A percentile compares a stretch with the other conserved stretches of the same genome.
Evolutionary conservation across 2,888 invertebrate species (phyloP).

Genomic region (Drosophila melanosoma): DNA sequence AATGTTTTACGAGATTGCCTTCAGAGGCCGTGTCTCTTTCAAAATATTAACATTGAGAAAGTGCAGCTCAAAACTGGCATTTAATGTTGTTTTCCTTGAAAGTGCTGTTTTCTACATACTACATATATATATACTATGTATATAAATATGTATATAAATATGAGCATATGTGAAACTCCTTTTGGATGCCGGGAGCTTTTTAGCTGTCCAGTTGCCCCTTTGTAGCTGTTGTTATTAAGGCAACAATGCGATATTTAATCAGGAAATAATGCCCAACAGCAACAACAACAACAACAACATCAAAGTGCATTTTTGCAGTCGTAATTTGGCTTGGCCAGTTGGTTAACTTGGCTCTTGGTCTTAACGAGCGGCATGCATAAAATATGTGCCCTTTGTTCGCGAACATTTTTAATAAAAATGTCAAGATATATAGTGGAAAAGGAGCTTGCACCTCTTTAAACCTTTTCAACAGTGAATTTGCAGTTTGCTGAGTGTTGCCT

Average conservation of each 20-base stretch:
- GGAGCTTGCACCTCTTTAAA: slow-evolving; percentile 2
- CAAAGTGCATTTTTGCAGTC: slow-evolving; percentile 26
- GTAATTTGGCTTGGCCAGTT: slow-evolving; percentile 40
- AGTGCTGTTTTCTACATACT: slow-evolving; percentile 22
- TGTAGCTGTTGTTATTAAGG: slow-evolving; percentile 41
- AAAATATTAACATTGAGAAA: slow-evolving; percentile 2
- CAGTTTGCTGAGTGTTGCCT: slow-evolving; percentile 47
- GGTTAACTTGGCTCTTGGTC: slow-evolving; percentile 23
- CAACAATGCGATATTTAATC: slow-evolving; percentile 49
- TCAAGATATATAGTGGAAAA: slow-evolving; percentile 47
- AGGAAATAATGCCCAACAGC: slow-evolving; percentile 67
- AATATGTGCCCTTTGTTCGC: slow-evolving; percentile 69
- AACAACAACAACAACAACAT: slow-evolving; percentile 26
- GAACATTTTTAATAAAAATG: slow-evolving; percentile 74
- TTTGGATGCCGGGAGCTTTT: slow-evolving; percentile 32
- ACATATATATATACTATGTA: background rate
- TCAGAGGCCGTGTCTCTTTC: slow-evolving; percentile 15
- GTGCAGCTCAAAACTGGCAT: slow-evolving; percentile 15
- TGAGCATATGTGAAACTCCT: slow-evolving; percentile 21
- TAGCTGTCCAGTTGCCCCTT: slow-evolving; percentile 24
- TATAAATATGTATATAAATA: background rate
- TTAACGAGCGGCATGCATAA: slow-evolving; percentile 74
- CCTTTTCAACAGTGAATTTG: slow-evolving; percentile 54
- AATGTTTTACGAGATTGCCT: slow-evolving; percentile 22
- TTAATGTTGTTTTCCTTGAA: slow-evolving; percentile 73